Conservation (phyloP, 2,888 invertebrate genomes). For the Empis livida region DNA sequence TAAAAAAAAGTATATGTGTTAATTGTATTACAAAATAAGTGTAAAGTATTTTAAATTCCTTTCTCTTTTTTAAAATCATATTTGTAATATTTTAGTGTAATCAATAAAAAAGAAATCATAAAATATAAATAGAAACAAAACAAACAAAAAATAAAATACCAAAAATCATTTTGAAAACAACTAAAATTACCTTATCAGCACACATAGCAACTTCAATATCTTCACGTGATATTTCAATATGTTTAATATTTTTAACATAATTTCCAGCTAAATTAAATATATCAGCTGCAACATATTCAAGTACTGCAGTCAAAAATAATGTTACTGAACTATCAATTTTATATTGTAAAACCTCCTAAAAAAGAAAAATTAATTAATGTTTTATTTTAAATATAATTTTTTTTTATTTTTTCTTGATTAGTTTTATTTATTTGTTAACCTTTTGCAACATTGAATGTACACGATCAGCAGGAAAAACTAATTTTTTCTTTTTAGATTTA, state of each 20-base stretch:
- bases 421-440: slow-evolving; percentile 29
- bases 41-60: too few relatives aligned
- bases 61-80: too few relatives aligned
- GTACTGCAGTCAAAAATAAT: slow-evolving; percentile 79
- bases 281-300: slow-evolving; percentile 92
- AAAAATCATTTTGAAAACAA: background rate
- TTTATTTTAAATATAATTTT: background rate
- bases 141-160: background rate
- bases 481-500: slow-evolving; percentile 61
- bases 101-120: too few relatives aligned
- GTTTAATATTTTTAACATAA: slow-evolving; percentile 93
- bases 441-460: slow-evolving; percentile 79
- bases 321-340: slow-evolving; percentile 82
- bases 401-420: too few relatives aligned
- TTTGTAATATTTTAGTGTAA: too few relatives aligned
- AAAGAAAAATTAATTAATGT: slow-evolving; percentile 13
- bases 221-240: slow-evolving; percentile 79
- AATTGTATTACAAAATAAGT: too few relatives aligned
- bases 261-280: slow-evolving; percentile 92
- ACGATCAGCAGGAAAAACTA: slow-evolving; percentile 75
- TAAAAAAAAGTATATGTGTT: too few relatives aligned
- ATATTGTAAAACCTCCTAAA: slow-evolving; percentile 70
- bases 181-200: slow-evolving; percentile 73
- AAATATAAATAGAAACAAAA: too few relatives aligned
- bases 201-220: slow-evolving; percentile 97